Evolutionary conservation across 2,888 invertebrate genomes (phyloP).

Genomic region (Apotomis capreana): DNA sequence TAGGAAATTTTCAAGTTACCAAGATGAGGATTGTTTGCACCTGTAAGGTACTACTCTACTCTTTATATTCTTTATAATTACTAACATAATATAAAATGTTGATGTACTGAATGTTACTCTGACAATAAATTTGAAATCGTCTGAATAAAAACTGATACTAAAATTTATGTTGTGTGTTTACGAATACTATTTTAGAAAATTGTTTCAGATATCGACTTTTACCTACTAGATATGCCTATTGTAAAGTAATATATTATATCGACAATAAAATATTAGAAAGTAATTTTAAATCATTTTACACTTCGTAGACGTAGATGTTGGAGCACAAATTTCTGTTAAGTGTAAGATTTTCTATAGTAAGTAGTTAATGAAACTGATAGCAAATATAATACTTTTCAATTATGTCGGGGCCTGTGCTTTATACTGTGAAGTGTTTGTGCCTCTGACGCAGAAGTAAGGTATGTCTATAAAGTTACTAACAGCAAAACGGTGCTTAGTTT

Average conservation of each 20-base stretch:
- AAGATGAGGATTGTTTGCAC: constrained; percentile 23
- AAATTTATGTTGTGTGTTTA: constrained; percentile 30
- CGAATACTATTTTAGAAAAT: constrained; percentile 30
- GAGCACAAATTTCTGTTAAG: constrained; percentile 74
- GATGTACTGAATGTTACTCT: constrained; percentile 37
- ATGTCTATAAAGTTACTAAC: constrained; percentile 25
- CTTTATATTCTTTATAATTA: constrained; percentile 6
- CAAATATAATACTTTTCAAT: constrained; percentile 27
- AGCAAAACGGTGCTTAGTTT: constrained; percentile 35
- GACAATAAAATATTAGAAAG: constrained; percentile 50
- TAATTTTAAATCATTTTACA: constrained; percentile 68
- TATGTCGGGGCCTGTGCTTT: constrained; percentile 41
- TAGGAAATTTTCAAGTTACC: constrained; percentile 23
- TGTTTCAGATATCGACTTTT: constrained; percentile 32
- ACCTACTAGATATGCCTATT: constrained; percentile 39
- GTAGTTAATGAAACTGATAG: constrained; percentile 53
- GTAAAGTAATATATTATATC: constrained; percentile 32
- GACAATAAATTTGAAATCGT: constrained; percentile 36
- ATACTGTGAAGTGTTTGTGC: constrained; percentile 30
- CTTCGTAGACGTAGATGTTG: constrained; percentile 77
- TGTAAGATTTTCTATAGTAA: constrained; percentile 61
- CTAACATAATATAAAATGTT: constrained; percentile 8
- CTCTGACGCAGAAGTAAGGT: constrained; percentile 25
- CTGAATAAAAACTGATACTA: constrained; percentile 14
- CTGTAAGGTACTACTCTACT: constrained; percentile 18